A percentile compares a stretch with the other conserved stretches of the same genome.
Conservation (phyloP, 2,797 vertebrate genomes). For the Luscinia luscinia region DNA sequence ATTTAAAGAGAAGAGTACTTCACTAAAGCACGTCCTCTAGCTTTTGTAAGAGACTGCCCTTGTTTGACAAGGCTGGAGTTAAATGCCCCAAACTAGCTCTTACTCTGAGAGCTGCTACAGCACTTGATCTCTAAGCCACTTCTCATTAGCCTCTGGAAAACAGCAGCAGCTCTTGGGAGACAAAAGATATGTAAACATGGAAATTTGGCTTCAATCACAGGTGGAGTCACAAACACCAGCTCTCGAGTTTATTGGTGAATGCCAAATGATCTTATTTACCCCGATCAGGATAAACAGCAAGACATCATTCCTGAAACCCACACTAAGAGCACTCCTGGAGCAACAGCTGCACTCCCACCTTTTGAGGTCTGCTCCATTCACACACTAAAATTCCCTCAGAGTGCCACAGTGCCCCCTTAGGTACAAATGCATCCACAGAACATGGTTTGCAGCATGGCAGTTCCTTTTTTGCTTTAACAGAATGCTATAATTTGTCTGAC, state of each 20-base stretch:
- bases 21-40: neutral
- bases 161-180: neutral
- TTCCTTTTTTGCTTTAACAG: neutral
- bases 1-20: neutral
- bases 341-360: slow-evolving; percentile 28
- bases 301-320: neutral
- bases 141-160: slow-evolving; percentile 35
- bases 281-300: slow-evolving; percentile 52
- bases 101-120: neutral
- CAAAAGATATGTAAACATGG: neutral
- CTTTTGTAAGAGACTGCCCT: slow-evolving; percentile 48
- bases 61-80: slow-evolving; percentile 17
- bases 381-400: neutral
- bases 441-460: neutral
- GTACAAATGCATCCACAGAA: neutral
- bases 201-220: neutral
- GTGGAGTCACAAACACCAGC: neutral
- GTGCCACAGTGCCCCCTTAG: slow-evolving; percentile 41
- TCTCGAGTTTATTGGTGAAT: slow-evolving; percentile 20
- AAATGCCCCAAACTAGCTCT: slow-evolving; percentile 8
- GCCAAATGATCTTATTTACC: slow-evolving; percentile 25
- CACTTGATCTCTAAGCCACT: slow-evolving; percentile 56
- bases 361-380: neutral
- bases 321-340: slow-evolving; percentile 2
- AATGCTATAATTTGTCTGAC: slow-evolving; percentile 57